Evolutionary conservation across 2,113 vertebrate species (phyloP), one percentile per base, ranked within the genome.

Genomic region (Microtus pennsylvanicus): DNA sequence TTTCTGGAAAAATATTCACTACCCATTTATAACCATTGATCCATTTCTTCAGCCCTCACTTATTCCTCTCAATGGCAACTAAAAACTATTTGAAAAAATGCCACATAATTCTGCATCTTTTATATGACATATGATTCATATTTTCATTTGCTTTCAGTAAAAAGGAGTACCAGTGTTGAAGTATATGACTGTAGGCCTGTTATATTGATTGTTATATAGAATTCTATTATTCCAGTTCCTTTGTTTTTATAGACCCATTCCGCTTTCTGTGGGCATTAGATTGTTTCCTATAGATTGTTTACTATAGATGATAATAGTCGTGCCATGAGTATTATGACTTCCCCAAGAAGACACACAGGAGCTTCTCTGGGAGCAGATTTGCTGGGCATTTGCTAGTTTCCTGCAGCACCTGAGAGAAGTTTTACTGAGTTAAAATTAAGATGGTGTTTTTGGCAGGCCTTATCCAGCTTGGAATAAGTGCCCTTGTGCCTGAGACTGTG

Each of bases 361-460:
- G 90, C 77, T 95, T 93, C 38, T n/a, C 24, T 86, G 63, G 50
- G 33, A 87, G 13, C 80, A 65, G 61, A 96, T 72, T 82, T 92
- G 17, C 78, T 92, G 45, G 33, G 5, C 76, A 52, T 67, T 81
- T 92, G 30, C 45, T 80, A 83, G 70, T 85, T 90, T 94, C 22
- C 33, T 92, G 7, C 74, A 80, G 28, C 21, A 67, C 6, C 47
- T 81, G 11, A 12, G 93, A 95, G 22, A 93, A 85, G 9, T 76
- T 52, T 94, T 14, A 13, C 7, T 74, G 47, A 22, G 61, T 63
- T 92, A 67, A 86, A 89, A 38, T 63, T 22, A 26, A 70, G 63
- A 35, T 93, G 75, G 96, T n/a, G 10, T 4, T 70, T 50, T 12
- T 70, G 55, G 28, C 21, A 93, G 47, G 17, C 6, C 26, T 90